Base-by-base conservation (phyloP, 2,113 vertebrate species). In the Oreochromis aureus region DNA sequence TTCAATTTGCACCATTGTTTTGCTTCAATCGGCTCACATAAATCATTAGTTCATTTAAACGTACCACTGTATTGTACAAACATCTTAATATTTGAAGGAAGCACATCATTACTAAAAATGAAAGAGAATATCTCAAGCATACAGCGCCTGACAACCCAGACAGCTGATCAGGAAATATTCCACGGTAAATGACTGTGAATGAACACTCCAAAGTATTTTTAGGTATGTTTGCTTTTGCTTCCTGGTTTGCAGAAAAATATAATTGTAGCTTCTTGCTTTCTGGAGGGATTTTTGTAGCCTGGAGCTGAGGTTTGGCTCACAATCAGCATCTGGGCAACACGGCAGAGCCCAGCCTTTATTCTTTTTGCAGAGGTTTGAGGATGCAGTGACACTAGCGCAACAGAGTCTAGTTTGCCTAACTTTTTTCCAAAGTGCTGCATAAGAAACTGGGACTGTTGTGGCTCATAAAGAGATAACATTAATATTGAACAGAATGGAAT, bases 191-290 rank as follows among this genome's bases (percentile, higher is more conserved):
- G 48, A 4, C 18, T 66, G 12, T 48, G 80, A 56, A 11, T 18
- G n/a, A 58, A 24, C 16, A 34, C 48, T 16, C 24, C 1, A 34
- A 82, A 32, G 81, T 56, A 51, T 87, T 81, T 89, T 83, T 84
- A 73, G 44, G 27, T 59, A 55, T 51, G 16, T 41, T 71, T 81
- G 15, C 18, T 12, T 63, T 53, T 82, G 12, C 76, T 32, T 83
- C 54, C 18, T 53, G 27, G 18, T 18, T 58, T 63, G 16, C 54
- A 44, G n/a, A 85, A 36, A 87, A 48, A 79, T 41, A 32, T 73
- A 83, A 83, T 61, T 87, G 53, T 39, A 87, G 69, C 27, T 82
- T 87, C 84, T 66, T 59, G 39, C 6, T 63, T 92, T 87, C 69
- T 80, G 4, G 56, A 61, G 22, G 24, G 3, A 34, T 51, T 80